A percentile compares a stretch with the other conserved stretches of the same genome.
phyloP scores from a whole-genome alignment of 2,888 invertebrate species.

The Sesia apiformis region DNA sequence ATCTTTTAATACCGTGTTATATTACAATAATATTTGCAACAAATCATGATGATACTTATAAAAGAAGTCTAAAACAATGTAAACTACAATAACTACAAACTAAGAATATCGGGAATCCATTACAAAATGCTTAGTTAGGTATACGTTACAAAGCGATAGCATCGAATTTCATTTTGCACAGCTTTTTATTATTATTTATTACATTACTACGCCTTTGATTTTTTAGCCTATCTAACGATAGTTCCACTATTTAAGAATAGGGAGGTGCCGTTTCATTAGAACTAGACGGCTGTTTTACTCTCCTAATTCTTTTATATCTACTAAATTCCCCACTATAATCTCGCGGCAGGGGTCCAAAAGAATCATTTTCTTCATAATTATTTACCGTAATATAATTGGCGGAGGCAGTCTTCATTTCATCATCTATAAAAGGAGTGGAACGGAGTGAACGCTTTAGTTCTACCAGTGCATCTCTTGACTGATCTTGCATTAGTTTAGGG shows the following conservation, averaged over 20 bases:
- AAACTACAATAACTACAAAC: neutral
- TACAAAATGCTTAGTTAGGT: neutral
- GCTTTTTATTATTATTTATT: too few relatives aligned
- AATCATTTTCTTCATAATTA: slow-evolving; percentile 44
- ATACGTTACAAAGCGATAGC: too few relatives aligned
- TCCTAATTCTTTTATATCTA: slow-evolving; percentile 55
- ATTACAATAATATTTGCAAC: neutral
- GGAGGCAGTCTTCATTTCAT: slow-evolving; percentile 19
- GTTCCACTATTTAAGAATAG: neutral
- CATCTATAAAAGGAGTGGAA: slow-evolving; percentile 21
- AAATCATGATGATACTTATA: slow-evolving; percentile 5
- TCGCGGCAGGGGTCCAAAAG: slow-evolving; percentile 41
- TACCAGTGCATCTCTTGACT: neutral
- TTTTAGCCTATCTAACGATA: too few relatives aligned
- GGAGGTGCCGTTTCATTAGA: neutral
- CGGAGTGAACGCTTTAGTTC: slow-evolving; percentile 8
- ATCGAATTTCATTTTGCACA: too few relatives aligned
- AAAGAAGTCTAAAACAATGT: slow-evolving; percentile 5
- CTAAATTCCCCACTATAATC: slow-evolving; percentile 43
- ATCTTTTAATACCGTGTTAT: too few relatives aligned
- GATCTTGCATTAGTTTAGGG: slow-evolving; percentile 1
- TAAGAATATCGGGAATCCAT: slow-evolving; percentile 2
- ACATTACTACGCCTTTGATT: too few relatives aligned
- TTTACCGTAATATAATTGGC: slow-evolving; percentile 28
- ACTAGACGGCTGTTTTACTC: slow-evolving; percentile 27